Conservation (phyloP, 2,113 vertebrate species). For the Tetrax tetrax region DNA sequence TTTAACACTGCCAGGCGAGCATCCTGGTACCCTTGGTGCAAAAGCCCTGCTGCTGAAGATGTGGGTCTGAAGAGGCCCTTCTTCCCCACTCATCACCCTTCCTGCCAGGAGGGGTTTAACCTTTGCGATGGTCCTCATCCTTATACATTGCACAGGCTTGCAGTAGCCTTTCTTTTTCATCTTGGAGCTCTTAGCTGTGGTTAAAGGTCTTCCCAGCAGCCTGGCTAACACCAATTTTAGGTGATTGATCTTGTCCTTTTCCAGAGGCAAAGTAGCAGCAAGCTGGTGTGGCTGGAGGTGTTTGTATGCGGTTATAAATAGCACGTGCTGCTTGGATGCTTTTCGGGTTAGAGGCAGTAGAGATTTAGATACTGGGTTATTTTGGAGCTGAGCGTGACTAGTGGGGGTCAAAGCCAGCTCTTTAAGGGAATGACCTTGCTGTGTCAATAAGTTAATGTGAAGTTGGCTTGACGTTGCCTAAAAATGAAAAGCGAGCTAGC, state of each 20-base stretch:
- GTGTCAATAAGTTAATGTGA: background rate
- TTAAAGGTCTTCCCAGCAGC: background rate
- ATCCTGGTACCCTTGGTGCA: background rate
- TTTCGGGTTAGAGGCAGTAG: background rate
- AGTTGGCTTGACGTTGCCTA: background rate
- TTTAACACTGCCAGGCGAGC: background rate
- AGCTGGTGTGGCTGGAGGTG: background rate
- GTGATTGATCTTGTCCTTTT: background rate
- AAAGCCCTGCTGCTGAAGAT: background rate
- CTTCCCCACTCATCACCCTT: background rate
- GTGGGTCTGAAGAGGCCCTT: background rate
- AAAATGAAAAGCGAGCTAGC: background rate
- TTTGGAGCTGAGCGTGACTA: background rate
- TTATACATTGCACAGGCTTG: background rate
- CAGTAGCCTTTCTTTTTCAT: background rate
- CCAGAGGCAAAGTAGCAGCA: background rate
- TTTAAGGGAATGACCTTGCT: background rate
- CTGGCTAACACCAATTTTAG: background rate
- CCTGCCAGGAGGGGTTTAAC: background rate
- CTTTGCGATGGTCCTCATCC: accelerated
- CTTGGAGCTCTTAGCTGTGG: background rate
- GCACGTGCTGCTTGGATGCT: background rate
- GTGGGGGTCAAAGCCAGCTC: background rate
- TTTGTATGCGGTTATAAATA: background rate
- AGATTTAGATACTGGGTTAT: background rate